phyloP scores from a whole-genome alignment of 2,113 vertebrate genomes.

The Galemys pyrenaicus region DNA sequence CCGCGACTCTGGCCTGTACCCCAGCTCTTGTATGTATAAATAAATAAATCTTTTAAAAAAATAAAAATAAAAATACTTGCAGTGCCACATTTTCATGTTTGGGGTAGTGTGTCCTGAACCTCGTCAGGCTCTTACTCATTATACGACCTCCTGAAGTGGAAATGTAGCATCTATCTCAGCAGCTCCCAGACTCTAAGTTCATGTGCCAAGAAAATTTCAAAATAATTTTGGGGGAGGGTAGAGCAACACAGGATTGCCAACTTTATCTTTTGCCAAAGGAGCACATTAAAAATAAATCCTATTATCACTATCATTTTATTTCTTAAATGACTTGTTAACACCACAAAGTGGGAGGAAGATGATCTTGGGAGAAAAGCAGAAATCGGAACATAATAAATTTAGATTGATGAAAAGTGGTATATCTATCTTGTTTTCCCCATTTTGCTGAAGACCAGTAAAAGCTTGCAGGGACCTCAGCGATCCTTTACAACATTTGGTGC shows the following conservation, averaged over 20 bases:
- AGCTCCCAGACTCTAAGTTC: constrained; percentile 23
- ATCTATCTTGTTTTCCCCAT: background rate
- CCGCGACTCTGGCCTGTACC: no score
- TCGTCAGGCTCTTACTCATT: background rate
- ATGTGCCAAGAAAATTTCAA: constrained; percentile 65
- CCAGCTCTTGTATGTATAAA: no score
- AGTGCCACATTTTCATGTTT: background rate
- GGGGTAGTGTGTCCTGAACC: background rate
- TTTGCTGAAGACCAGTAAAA: background rate
- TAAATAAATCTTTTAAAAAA: no score
- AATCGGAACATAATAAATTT: constrained; percentile 40
- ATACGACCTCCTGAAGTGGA: background rate
- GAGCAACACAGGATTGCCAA: constrained; percentile 62
- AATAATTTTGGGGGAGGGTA: constrained; percentile 68
- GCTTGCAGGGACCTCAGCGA: background rate
- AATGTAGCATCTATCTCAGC: background rate
- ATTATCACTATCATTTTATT: constrained; percentile 66
- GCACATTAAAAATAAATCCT: constrained; percentile 76
- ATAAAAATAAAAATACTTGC: background rate
- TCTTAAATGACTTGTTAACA: constrained; percentile 72
- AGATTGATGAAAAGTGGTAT: background rate
- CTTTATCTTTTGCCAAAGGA: constrained; percentile 72
- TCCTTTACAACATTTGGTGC: background rate
- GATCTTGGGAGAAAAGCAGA: constrained; percentile 37
- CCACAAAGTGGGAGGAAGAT: constrained; percentile 51